Percentiles rank a stretch among this genome's conserved stretches.
Evolutionary conservation across 2,888 invertebrate species (phyloP).

Genomic region (Orchestes rusci): DNA sequence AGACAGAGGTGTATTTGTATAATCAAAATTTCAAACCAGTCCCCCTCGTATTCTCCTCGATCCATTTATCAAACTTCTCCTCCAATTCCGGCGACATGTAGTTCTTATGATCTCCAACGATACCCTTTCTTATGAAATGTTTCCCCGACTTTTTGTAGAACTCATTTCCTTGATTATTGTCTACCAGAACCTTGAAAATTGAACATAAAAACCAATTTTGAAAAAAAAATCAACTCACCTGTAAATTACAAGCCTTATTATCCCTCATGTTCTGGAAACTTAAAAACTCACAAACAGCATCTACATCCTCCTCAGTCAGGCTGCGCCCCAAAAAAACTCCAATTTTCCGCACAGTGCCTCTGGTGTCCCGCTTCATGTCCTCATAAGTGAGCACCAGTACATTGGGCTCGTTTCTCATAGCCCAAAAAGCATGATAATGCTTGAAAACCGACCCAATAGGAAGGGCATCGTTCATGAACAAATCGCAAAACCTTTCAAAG

Average conservation of each 20-base stretch:
- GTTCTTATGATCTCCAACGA: constrained; percentile 40
- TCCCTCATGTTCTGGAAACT: constrained; percentile 47
- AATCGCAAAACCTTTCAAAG: constrained; percentile 53
- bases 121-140: constrained; percentile 46
- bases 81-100: constrained; percentile 67
- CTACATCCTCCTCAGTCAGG: constrained; percentile 29
- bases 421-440: constrained; percentile 31
- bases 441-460: constrained; percentile 22
- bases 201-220: not conserved
- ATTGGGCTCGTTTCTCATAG: constrained; percentile 32
- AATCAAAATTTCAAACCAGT: constrained; percentile 42
- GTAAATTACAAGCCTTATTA: constrained; percentile 51
- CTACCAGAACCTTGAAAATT: not conserved
- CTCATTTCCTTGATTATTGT: constrained; percentile 8
- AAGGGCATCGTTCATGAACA: constrained; percentile 43
- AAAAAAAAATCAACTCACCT: constrained; percentile 35
- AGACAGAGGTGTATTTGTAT: not conserved
- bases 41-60: constrained; percentile 52
- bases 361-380: constrained; percentile 34
- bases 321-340: constrained; percentile 32
- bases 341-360: constrained; percentile 29
- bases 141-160: constrained; percentile 35
- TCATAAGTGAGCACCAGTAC: constrained; percentile 37
- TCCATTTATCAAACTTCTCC: constrained; percentile 66
- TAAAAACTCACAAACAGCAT: constrained; percentile 31